phyloP scores from a whole-genome alignment of 2,797 vertebrate species.

The Arrhamphus sclerolepis region DNA sequence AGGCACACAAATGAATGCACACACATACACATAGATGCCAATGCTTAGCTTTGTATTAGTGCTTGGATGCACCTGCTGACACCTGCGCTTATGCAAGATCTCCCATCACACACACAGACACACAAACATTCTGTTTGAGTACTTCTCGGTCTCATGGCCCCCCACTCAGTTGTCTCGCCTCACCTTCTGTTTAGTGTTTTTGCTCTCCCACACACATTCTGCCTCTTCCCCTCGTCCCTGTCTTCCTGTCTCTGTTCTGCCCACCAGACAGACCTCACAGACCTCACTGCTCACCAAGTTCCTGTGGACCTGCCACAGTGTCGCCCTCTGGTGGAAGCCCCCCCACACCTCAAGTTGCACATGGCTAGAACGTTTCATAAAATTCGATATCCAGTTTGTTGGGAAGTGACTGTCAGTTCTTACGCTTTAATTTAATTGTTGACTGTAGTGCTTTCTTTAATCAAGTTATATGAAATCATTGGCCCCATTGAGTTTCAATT shows the following conservation, averaged over 20 bases:
- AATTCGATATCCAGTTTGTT: not conserved
- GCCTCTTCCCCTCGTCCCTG: slow-evolving; percentile 64
- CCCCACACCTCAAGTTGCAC: slow-evolving; percentile 3
- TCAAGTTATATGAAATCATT: not conserved
- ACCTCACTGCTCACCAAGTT: slow-evolving; percentile 67
- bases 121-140: slow-evolving; percentile 46
- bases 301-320: slow-evolving; percentile 52
- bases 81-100: slow-evolving; percentile 76
- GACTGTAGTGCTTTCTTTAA: not conserved
- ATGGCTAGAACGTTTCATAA: slow-evolving; percentile 7
- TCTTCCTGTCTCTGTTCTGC: slow-evolving; percentile 69
- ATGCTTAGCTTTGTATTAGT: slow-evolving; percentile 64
- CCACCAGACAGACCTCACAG: slow-evolving; percentile 69
- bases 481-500: not conserved
- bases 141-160: slow-evolving; percentile 72
- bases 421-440: not conserved
- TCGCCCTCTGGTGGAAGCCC: slow-evolving; percentile 64
- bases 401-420: not conserved
- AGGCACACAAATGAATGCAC: slow-evolving; percentile 51
- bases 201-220: slow-evolving; percentile 72
- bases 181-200: slow-evolving; percentile 77
- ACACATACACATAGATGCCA: slow-evolving; percentile 45
- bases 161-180: slow-evolving; percentile 77
- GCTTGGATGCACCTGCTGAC: slow-evolving; percentile 75
- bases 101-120: slow-evolving; percentile 49